These are phyloP conservation scores for Dryobota labecula DNA, from an alignment of 2,888 invertebrate species.

Conservation along the genomic window DNA sequence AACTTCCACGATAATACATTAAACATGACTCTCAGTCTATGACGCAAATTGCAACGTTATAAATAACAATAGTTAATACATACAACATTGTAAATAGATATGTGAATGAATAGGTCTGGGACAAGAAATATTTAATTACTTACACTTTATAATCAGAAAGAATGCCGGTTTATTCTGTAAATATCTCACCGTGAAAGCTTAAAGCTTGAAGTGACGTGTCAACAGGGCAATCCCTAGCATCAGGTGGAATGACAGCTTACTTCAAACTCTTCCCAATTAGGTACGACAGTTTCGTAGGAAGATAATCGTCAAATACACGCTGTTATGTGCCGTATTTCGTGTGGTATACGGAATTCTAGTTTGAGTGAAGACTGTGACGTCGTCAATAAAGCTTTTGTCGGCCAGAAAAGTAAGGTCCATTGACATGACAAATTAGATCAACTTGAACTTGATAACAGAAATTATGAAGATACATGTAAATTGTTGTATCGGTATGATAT, in stretches of 20 bases:
- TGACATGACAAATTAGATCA: conserved; percentile 53
- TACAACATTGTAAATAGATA: background rate
- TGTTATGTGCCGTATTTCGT: background rate
- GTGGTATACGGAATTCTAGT: background rate
- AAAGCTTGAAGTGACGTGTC: too few relatives aligned
- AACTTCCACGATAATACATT: conserved; percentile 31
- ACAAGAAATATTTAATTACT: background rate
- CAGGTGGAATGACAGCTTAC: too few relatives aligned
- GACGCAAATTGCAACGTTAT: background rate
- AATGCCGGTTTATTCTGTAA: too few relatives aligned
- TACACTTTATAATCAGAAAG: background rate
- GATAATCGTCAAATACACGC: background rate
- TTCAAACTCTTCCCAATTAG: too few relatives aligned
- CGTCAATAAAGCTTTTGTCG: conserved; percentile 18
- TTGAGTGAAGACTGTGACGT: conserved; percentile 1
- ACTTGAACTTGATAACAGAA: conserved; percentile 43
- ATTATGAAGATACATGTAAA: conserved; percentile 54
- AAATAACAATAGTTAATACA: background rate
- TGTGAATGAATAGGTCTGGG: background rate
- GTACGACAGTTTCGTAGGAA: background rate
- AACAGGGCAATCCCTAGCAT: too few relatives aligned
- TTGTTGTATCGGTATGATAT: conserved; percentile 45
- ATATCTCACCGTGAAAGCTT: too few relatives aligned
- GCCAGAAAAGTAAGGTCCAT: conserved; percentile 23
- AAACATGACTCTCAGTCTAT: background rate